phyloP scores from a whole-genome alignment of 30 jellyfish, hydroid and myxozoan species.

The Hydractinia symbiolongicarpus region DNA sequence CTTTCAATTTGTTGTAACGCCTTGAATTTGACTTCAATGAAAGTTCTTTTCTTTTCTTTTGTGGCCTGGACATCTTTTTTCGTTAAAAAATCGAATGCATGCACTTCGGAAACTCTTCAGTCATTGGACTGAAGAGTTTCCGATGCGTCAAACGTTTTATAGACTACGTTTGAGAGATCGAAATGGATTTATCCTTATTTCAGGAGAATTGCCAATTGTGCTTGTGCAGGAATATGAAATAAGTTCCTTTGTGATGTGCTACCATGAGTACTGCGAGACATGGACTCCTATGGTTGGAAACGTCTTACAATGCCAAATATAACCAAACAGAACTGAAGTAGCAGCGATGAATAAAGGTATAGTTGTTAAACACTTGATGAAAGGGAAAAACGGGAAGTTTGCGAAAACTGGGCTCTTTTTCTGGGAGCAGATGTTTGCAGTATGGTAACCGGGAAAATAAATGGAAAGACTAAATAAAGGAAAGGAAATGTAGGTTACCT shows the following conservation, averaged over 20 bases:
- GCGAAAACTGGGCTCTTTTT: not conserved
- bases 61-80: too few species aligned
- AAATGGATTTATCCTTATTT: too few species aligned
- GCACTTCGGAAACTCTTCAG: too few species aligned
- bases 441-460: not conserved
- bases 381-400: not conserved
- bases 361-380: not conserved
- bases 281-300: not conserved
- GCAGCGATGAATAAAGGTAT: not conserved
- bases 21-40: too few species aligned
- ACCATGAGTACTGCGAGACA: conserved; percentile 1
- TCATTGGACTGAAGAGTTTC: too few species aligned
- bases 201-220: not conserved
- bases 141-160: too few species aligned
- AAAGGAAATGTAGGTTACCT: not conserved
- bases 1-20: too few species aligned
- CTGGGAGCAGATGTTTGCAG: not conserved
- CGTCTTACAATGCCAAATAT: not conserved
- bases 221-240: not conserved
- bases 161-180: too few species aligned
- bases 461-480: not conserved
- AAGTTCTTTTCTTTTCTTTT: too few species aligned
- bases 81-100: too few species aligned
- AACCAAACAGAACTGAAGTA: not conserved
- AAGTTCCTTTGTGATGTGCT: not conserved